These are phyloP conservation scores for Pogoniulus pusillus DNA, from an alignment of 2,797 vertebrate genomes.

Conservation along the genomic window DNA sequence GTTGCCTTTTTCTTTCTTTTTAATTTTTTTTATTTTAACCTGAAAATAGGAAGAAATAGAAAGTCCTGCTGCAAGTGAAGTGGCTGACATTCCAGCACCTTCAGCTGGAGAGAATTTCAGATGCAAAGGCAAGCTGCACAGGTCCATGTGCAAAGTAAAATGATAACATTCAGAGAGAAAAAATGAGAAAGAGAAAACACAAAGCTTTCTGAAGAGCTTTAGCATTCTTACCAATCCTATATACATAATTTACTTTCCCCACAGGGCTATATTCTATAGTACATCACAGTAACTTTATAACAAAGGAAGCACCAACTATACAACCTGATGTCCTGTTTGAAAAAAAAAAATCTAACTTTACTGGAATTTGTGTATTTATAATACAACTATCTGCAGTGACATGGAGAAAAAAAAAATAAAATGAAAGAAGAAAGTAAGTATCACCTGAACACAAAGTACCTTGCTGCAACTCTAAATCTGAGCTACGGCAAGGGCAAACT, in stretches of 20 bases:
- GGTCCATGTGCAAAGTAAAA: neutral
- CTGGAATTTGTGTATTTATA: neutral
- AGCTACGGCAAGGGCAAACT: neutral
- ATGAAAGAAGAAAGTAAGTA: neutral
- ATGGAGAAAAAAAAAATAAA: neutral
- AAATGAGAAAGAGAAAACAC: neutral
- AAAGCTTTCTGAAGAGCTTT: slow-evolving; percentile 27
- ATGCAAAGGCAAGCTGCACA: neutral
- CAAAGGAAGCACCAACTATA: neutral
- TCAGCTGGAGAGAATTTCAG: neutral
- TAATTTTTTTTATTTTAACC: slow-evolving; percentile 9
- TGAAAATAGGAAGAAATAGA: slow-evolving; percentile 6
- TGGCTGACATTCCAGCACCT: neutral
- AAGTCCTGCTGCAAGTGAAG: slow-evolving; percentile 1
- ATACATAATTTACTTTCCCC: slow-evolving; percentile 8
- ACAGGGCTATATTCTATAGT: neutral
- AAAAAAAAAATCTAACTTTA: neutral
- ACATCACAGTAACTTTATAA: neutral
- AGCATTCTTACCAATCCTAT: neutral
- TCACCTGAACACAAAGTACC: neutral
- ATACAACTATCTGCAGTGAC: neutral
- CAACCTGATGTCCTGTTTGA: neutral
- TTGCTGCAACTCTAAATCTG: neutral
- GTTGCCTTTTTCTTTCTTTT: neutral
- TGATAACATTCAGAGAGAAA: slow-evolving; percentile 39